Evolutionary conservation across 2,113 vertebrate genomes (phyloP), one percentile per base, ranked within the genome.

Genomic region (Sinocyclocheilus rhinocerous): DNA sequence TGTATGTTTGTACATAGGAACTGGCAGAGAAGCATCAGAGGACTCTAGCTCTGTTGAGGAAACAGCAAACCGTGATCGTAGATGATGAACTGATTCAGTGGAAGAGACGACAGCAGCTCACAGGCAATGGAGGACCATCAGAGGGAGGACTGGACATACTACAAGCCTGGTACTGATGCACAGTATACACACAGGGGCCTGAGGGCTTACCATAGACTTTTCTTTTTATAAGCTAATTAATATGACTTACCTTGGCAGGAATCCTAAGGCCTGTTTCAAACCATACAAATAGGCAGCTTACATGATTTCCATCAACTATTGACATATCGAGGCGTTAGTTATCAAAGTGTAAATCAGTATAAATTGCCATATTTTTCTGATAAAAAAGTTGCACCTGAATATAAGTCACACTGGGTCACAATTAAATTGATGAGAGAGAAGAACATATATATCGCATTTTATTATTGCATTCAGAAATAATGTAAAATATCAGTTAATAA

Each of bases 21-120:
- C 92, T 97, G 95, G 92, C 96, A 95, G 87, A 95, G 93, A 48
- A 97, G 93, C 96, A 97, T 85, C 92, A 94, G 88, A 96, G 95
- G 79, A 95, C 94, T 2, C 94, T 96, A 81, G 95, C 95, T 0
- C 90, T 93, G 93, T 94, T 99, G 91, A 95, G 97, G 86, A 99
- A 99, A 92, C 97, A 98, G 90, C 97, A 99, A 93, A 97, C 97
- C 0, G 94, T 98, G 92, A 99, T 99, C 78, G 95, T 99, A 93
- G 98, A 99, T 0, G 98, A 99, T 0, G 97, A 99, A 89, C 93
- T 99, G 93, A 99, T 99, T 91, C 98, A 98, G 94, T 97, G 97
- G 98, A 99, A 99, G 94, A 95, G 98, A 87, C 93, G 98, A 89
- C 98, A 99, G 92, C 98, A 99, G 95, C 95, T 99, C 86, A 97